Evolutionary conservation across 2,888 invertebrate genomes (phyloP).

Genomic region (Ophioninae sp.): DNA sequence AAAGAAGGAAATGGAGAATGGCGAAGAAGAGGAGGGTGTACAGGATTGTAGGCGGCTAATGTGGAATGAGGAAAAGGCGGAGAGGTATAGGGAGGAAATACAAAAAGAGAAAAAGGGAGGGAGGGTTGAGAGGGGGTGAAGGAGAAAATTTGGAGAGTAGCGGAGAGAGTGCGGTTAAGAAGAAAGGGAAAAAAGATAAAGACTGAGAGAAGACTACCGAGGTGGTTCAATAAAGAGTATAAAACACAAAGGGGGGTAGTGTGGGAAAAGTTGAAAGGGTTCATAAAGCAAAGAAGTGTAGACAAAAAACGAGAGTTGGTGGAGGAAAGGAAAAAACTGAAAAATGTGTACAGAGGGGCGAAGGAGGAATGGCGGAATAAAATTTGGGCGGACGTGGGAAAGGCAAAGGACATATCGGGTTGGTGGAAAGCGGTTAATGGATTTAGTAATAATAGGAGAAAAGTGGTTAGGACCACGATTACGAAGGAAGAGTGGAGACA

Average conservation of each 20-base stretch:
- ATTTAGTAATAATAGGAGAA: conserved; percentile 7
- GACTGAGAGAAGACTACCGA: neutral
- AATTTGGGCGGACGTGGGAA: conserved; percentile 26
- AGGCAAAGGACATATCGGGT: conserved; percentile 25
- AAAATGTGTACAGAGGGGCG: neutral
- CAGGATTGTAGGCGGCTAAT: neutral
- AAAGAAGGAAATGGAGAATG: neutral
- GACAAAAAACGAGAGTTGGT: neutral
- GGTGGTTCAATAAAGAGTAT: conserved; percentile 24
- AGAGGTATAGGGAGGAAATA: conserved; percentile 3
- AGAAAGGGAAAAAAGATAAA: neutral
- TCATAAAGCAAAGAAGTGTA: conserved; percentile 1
- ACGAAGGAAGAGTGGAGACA: neutral
- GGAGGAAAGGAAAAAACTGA: neutral
- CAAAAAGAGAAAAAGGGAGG: neutral
- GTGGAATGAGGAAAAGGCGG: neutral
- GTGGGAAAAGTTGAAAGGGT: conserved; percentile 13
- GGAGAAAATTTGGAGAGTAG: neutral
- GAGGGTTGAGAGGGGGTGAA: conserved; percentile 28
- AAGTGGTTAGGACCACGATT: conserved; percentile 11
- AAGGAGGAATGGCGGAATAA: conserved; percentile 28
- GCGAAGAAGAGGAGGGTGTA: neutral
- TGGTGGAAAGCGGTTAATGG: conserved; percentile 35
- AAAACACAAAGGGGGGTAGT: conserved; percentile 18
- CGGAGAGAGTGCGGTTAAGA: neutral